These are phyloP conservation scores for Andrena praecox DNA, from an alignment of 2,888 invertebrate species.

Conservation along the genomic window DNA sequence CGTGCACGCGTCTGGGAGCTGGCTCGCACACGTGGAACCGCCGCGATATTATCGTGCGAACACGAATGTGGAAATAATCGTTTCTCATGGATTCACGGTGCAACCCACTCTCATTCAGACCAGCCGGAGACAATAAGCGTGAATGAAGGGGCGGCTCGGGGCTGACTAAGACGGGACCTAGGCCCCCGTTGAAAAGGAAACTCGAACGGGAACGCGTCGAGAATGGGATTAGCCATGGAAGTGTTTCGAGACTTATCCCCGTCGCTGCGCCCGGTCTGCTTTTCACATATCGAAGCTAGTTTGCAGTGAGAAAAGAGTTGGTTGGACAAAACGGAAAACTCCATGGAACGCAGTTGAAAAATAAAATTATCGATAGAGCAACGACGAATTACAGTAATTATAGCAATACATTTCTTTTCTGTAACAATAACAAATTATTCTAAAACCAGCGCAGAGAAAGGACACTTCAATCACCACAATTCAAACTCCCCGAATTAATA, in stretches of 20 bases:
- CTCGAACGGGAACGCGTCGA: slow-evolving; percentile 9
- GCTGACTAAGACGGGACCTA: slow-evolving; percentile 28
- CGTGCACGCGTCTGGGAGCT: slow-evolving; percentile 40
- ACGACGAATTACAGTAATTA: too few species aligned
- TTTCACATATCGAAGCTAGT: too few species aligned
- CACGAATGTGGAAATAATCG: slow-evolving; percentile 69
- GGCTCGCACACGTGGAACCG: slow-evolving; percentile 11
- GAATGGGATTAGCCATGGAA: background rate
- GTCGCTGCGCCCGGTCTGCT: background rate
- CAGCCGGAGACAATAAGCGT: slow-evolving; percentile 61
- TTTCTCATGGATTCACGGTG: slow-evolving; percentile 67
- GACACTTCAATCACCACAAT: background rate
- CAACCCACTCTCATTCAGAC: slow-evolving; percentile 72
- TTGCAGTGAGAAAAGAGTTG: too few species aligned
- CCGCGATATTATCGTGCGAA: slow-evolving; percentile 60
- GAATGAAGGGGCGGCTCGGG: slow-evolving; percentile 66
- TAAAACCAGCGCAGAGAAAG: background rate
- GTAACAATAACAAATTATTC: too few species aligned
- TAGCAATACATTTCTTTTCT: too few species aligned
- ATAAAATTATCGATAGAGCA: too few species aligned
- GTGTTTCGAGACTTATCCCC: background rate
- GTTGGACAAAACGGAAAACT: too few species aligned
- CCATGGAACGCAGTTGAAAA: too few species aligned
- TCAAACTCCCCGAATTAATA: background rate
- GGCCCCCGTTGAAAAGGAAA: slow-evolving; percentile 10